A percentile compares a stretch with the other conserved stretches of the same genome.
phyloP scores from a whole-genome alignment of 2,797 vertebrate species.

The Gallinago stenura region DNA sequence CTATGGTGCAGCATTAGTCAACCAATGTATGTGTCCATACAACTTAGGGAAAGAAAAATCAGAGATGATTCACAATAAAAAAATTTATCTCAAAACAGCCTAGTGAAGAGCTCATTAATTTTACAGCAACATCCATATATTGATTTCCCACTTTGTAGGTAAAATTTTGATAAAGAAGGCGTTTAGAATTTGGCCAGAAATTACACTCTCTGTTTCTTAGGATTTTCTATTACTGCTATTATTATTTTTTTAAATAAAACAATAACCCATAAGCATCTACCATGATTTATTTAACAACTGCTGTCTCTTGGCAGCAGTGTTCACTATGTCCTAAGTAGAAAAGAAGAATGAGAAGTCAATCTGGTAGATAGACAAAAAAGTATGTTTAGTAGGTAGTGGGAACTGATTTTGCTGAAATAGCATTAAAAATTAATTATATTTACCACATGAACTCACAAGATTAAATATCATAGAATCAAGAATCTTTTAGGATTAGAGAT shows the following conservation, averaged over 20 bases:
- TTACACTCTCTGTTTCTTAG: not conserved
- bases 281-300: slow-evolving; percentile 10
- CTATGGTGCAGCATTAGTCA: not conserved
- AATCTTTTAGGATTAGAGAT: not conserved
- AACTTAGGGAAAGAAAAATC: slow-evolving; percentile 60
- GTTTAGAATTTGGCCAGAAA: slow-evolving; percentile 61
- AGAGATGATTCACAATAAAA: slow-evolving; percentile 17
- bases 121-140: slow-evolving; percentile 62
- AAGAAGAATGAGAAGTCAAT: not conserved
- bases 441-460: not conserved
- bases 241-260: not conserved
- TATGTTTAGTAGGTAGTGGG: not conserved
- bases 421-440: not conserved
- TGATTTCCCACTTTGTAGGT: slow-evolving; percentile 36
- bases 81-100: not conserved
- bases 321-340: not conserved
- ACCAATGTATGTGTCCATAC: not conserved
- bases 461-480: not conserved
- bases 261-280: slow-evolving; percentile 11
- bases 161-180: slow-evolving; percentile 47
- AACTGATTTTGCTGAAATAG: not conserved
- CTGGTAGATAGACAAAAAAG: not conserved
- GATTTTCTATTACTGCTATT: not conserved
- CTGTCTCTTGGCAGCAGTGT: not conserved
- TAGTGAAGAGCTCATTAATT: slow-evolving; percentile 67